Base-by-base conservation (phyloP, 2,888 invertebrate genomes). In the Lissonota sp. region DNA sequence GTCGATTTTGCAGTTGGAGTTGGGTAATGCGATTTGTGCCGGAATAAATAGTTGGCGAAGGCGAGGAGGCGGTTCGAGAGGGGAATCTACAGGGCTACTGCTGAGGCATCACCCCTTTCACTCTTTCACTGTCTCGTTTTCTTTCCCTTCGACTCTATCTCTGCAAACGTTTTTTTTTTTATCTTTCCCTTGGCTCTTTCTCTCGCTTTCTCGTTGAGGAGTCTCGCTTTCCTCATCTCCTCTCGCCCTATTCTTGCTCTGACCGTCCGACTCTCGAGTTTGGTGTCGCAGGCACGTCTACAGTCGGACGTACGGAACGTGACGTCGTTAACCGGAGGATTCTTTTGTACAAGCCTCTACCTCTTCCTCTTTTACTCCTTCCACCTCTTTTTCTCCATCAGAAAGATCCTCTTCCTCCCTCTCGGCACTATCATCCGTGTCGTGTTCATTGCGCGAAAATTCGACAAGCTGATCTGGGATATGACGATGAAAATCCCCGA, bases 1-100 rank as follows among this genome's bases (percentile, higher is more conserved):
- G 92, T 92, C 92, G 91, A 92, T 92, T 92, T 92, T 92, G 91
- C 90, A 91, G 91, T 90, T 91, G 88, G 90, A 92, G 91, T 92
- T 92, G 91, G 26, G 91, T 92, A 92, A 92, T 92, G 91, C 92
- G 91, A 92, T 92, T 92, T 92, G 91, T 89, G 91, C 90, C 88
- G 90, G 90, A 92, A 92, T 91, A 92, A 91, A 92, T 88, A 90
- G 89, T 88, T 85, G 76, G 85, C 83, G 85, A 86, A 80, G 78
- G 84, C 83, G 85, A 83, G 82, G 71, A n/a, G 37, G 58, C 62
- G 26, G 60, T 57, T 46, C 46, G 71, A 12, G 53, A 44, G 49
- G 55, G 69, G 55, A 14, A n/a, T 26, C 26, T 46, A 39, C 53
- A 63, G 64, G 51, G 44, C 26, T 14, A 49, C 10, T 39, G 66